A percentile compares a stretch with the other conserved stretches of the same genome.
These are phyloP conservation scores for Pleuronectes platessa DNA, from an alignment of 2,113 vertebrate genomes.

Conservation along the genomic window DNA sequence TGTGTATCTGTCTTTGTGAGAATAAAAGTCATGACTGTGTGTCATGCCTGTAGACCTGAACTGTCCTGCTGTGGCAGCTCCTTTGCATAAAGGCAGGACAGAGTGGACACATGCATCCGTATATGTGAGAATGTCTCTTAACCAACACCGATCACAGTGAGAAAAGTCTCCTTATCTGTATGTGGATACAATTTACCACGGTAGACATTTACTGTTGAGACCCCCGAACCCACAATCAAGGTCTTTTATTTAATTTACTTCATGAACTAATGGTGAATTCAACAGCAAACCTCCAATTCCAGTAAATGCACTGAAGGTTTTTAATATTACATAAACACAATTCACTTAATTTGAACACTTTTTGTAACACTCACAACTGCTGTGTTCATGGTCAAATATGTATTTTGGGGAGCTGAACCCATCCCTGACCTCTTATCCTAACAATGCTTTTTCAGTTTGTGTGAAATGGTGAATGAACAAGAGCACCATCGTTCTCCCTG, in stretches of 20 bases:
- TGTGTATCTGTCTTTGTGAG: conserved; percentile 47
- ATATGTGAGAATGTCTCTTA: too few relatives aligned
- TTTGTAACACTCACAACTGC: neutral
- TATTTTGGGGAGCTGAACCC: conserved; percentile 2
- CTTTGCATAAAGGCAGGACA: too few relatives aligned
- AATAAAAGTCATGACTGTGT: neutral
- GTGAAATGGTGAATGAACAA: conserved; percentile 65
- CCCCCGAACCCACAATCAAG: neutral
- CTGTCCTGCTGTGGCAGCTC: too few relatives aligned
- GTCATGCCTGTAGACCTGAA: too few relatives aligned
- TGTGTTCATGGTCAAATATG: neutral
- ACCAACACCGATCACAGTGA: too few relatives aligned
- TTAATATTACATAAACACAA: conserved; percentile 1
- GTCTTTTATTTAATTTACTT: neutral
- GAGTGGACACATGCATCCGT: too few relatives aligned
- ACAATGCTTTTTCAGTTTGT: conserved; percentile 32
- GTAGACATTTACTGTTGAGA: too few relatives aligned
- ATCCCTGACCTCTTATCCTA: conserved; percentile 4
- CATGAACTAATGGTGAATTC: neutral
- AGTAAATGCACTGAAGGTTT: neutral
- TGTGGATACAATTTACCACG: too few relatives aligned
- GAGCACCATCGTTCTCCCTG: conserved; percentile 54
- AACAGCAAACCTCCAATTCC: neutral
- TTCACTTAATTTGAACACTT: neutral
- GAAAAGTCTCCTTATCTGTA: too few relatives aligned